Evolutionary conservation across 2,113 vertebrate species (phyloP).

Genomic region (Perca fluviatilis): DNA sequence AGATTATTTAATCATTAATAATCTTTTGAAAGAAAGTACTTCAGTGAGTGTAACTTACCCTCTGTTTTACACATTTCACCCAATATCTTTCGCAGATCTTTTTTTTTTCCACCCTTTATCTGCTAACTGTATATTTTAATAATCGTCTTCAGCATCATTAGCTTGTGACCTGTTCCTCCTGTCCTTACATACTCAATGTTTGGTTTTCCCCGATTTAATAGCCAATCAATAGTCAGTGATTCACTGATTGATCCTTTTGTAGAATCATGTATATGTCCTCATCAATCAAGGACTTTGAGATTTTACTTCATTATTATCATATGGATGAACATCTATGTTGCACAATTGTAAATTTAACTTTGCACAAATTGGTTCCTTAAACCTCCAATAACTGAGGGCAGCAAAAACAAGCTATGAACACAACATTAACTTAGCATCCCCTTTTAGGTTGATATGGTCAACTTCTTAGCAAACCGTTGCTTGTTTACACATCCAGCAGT

Average conservation of each 20-base stretch:
- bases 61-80: not conserved
- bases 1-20: slow-evolving; percentile 52
- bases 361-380: not conserved
- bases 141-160: no score
- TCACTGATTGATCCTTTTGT: no score
- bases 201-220: not conserved
- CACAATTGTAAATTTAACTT: not conserved
- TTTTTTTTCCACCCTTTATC: not conserved
- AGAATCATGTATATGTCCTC: no score
- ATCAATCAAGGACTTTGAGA: not conserved
- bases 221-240: no score
- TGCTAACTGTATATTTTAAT: not conserved
- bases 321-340: no score
- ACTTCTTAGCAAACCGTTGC: not conserved
- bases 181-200: not conserved
- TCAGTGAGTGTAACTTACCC: slow-evolving; percentile 10
- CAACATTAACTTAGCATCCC: no score
- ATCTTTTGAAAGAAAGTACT: slow-evolving; percentile 30
- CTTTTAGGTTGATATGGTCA: not conserved
- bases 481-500: not conserved
- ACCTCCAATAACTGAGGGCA: not conserved
- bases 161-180: not conserved
- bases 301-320: not conserved
- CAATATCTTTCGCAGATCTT: slow-evolving; percentile 4
- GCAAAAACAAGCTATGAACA: not conserved